These are phyloP conservation scores for Ophiothrix spiculata DNA, from an alignment of 35 echinoderm and acorn worm species.

Conservation along the genomic window DNA sequence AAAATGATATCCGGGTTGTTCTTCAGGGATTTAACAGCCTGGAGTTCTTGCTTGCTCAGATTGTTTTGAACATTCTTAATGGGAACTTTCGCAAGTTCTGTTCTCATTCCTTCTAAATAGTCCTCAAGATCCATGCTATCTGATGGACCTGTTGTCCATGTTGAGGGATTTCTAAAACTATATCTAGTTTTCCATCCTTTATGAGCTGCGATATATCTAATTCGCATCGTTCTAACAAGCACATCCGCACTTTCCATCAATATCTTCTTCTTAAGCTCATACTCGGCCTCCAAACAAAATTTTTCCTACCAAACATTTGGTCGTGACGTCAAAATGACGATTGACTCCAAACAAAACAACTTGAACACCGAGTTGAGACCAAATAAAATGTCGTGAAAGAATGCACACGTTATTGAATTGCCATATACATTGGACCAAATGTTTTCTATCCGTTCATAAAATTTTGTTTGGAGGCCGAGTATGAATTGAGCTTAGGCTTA, in stretches of 20 bases:
- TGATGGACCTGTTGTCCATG: conserved; percentile 2
- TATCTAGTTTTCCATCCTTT: background rate
- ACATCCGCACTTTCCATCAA: background rate
- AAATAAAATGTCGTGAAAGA: too few relatives aligned
- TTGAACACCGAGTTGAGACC: too few relatives aligned
- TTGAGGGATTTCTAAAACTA: background rate
- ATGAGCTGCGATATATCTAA: background rate
- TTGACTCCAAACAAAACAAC: too few relatives aligned
- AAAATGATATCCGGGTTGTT: conserved; percentile 15
- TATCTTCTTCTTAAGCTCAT: background rate
- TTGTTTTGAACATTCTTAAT: background rate
- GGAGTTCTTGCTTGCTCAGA: background rate
- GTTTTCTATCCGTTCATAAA: too few relatives aligned
- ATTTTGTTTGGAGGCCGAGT: too few relatives aligned
- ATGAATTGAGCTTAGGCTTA: too few relatives aligned
- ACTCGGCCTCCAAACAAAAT: too few relatives aligned
- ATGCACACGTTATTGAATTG: too few relatives aligned
- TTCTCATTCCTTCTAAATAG: conserved; percentile 1
- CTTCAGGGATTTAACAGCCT: background rate
- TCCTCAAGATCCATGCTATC: background rate
- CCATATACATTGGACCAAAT: too few relatives aligned
- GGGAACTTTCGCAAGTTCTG: conserved; percentile 12
- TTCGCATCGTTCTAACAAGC: background rate
- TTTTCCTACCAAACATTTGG: too few relatives aligned
- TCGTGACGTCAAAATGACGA: too few relatives aligned